Conservation (phyloP, 2,113 vertebrate genomes). For the Hemiprocne comata region DNA sequence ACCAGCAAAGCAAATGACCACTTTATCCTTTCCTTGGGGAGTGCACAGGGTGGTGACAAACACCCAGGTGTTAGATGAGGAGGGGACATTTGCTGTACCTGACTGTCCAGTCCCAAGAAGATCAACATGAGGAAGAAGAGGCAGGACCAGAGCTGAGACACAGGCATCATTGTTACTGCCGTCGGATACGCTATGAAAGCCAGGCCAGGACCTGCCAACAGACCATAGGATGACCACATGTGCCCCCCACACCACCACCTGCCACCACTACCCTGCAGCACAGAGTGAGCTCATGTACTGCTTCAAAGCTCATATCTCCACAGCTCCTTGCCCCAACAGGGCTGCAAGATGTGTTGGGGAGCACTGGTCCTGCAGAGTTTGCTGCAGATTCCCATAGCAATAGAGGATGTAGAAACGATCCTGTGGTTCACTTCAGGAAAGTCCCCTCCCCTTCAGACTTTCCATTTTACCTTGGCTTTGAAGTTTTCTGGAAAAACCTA, state of each 20-base stretch:
- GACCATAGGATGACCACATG: not conserved
- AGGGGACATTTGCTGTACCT: slow-evolving; percentile 68
- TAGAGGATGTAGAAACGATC: not conserved
- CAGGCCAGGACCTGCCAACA: slow-evolving; percentile 84
- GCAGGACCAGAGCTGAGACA: slow-evolving; percentile 88
- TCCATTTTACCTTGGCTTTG: not conserved
- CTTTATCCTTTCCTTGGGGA: not conserved
- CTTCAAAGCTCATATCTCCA: not conserved
- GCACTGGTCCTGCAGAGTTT: not conserved
- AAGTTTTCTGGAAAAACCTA: slow-evolving; percentile 1
- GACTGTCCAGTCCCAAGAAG: slow-evolving; percentile 89
- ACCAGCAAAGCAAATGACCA: not conserved
- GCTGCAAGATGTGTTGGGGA: not conserved
- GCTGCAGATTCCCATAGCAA: not conserved
- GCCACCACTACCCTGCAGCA: not conserved
- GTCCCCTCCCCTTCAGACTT: not conserved
- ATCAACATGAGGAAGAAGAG: slow-evolving; percentile 95
- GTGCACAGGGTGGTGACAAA: not conserved
- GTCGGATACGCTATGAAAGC: slow-evolving; percentile 87
- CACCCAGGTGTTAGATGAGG: not conserved
- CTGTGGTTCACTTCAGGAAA: not conserved
- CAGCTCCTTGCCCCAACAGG: not conserved
- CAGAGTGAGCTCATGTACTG: not conserved
- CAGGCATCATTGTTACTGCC: slow-evolving; percentile 87
- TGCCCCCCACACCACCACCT: not conserved